Percentiles rank a stretch among this genome's conserved stretches.
Conservation (phyloP, 2,113 vertebrate genomes). For the Polypterus senegalus region DNA sequence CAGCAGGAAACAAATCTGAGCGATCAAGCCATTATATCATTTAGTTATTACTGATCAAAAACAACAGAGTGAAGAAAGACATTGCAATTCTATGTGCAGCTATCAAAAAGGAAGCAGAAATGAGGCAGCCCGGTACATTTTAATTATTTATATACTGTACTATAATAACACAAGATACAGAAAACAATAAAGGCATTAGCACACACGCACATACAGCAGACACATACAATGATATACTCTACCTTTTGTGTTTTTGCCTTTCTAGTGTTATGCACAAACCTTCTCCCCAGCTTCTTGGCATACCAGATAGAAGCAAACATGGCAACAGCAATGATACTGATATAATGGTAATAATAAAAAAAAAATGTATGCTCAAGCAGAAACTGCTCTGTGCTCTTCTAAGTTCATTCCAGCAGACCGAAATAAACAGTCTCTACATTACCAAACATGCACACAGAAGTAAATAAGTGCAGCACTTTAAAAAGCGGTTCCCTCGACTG, state of each 20-base stretch:
- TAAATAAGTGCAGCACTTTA: no score
- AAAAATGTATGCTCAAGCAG: conserved; percentile 9
- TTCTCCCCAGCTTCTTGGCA: conserved; percentile 91
- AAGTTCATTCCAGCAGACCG: neutral
- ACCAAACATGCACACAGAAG: no score
- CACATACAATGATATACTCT: conserved; percentile 32
- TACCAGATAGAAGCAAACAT: conserved; percentile 97
- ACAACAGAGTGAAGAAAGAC: no score
- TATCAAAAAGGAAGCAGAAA: no score
- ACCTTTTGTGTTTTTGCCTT: conserved; percentile 87
- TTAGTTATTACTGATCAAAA: no score
- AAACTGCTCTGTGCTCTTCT: neutral
- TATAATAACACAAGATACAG: no score
- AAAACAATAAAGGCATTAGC: neutral
- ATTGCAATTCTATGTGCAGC: no score
- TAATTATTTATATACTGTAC: no score
- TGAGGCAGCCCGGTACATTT: no score
- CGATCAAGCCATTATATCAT: no score
- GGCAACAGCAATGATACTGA: conserved; percentile 26
- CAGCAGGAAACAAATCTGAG: no score
- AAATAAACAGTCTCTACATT: no score
- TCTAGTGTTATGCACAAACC: conserved; percentile 85
- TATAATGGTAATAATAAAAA: conserved; percentile 4
- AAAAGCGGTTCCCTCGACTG: neutral
- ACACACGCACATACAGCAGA: neutral